Evolutionary conservation across 2,113 vertebrate genomes (phyloP), one percentile per base, ranked within the genome.

Genomic region (Corynorhinus townsendii): DNA sequence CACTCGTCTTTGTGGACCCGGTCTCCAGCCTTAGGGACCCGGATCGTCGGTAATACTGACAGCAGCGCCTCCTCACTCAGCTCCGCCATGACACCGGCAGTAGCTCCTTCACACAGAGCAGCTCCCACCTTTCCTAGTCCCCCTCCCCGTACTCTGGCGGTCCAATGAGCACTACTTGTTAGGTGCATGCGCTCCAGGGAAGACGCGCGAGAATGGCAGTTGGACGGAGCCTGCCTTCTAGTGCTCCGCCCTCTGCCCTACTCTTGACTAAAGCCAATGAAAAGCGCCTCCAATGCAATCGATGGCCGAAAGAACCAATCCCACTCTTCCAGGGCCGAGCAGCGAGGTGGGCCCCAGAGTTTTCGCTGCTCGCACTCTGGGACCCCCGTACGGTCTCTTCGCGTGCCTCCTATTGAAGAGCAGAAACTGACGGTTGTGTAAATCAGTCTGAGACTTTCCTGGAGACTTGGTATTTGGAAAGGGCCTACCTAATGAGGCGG

Each of bases 1-100:
- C 99, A 99, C 98, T 99, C 99, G 97, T 99, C 99, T 98, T 99
- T 99, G 98, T 99, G 99, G 97, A 99, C 99, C 87, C 99, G 98
- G 98, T 99, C 99, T 89, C 99, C 99, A 94, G 99, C 98, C 97
- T 99, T 99, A 73, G 99, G 99, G 68, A 99, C 99, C 88, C 99
- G 99, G 98, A 99, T 99, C 95, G 99, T 99, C 97, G 99, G 99
- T 98, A 99, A 98, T 88, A 99, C 99, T 93, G 99, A 99, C 97
- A 99, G 99, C 98, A 99, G 98, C 98, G 99, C 98, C 96, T 99
- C 99, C 95, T 99, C 99, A 83, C 99, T 99, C 95, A 99, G 98
- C 96, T 99, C 99, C 98, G 99, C 99, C 99, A 99, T 99, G 98
- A 98, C 98, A 98, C 97, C 97, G 96, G 97, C 96, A 96, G 93